Base-by-base conservation (phyloP, 1,140 invertebrate genomes). In the Tribolium castaneum region DNA sequence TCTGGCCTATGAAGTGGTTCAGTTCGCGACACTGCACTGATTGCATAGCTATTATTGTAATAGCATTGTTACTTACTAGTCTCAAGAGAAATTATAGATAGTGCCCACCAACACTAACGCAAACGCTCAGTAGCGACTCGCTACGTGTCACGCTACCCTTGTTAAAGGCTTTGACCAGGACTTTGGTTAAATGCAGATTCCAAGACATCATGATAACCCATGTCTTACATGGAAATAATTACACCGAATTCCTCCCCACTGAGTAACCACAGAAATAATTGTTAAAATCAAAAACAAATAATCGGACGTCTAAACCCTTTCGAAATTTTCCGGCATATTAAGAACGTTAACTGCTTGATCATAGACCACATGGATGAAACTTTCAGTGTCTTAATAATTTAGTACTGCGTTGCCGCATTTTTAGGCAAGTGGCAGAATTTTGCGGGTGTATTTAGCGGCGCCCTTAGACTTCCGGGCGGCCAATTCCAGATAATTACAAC, bases 31-130 rank as follows among this genome's bases (percentile, higher is more conserved):
- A 52, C 51, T 52, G 54, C 19, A 59, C 54, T 54, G 39, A 62
- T 49, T 56, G 70, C 70, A 56, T 71, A 66, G 22, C 76, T 77
- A 73, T 77, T 77, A 77, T 73, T 45, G 76, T 77, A 59, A 77
- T 77, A 77, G 76, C 70, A 77, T 77, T 77, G 76, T 77, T 77
- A 72, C 76, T 77, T 77, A 72, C 50, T 72, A 49, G 76, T 77
- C 76, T 77, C 76, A 35, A 49, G 76, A 77, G 76, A 77, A 77
- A 77, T 77, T 77, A 77, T 35, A 50, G 49, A 50, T 71, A 77
- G 76, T 77, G 76, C 66, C 16, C 66, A 35, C 51, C 50, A 16
- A 14, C 10, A 35, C 30, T 76, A 39, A 39, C 75, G 14, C 56
- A 34, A 54, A 76, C 16, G 13, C 50, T 22, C 25, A 45, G 14